These are phyloP conservation scores for Drosophila mettleri DNA, from an alignment of 2,888 invertebrate species.

Conservation along the genomic window DNA sequence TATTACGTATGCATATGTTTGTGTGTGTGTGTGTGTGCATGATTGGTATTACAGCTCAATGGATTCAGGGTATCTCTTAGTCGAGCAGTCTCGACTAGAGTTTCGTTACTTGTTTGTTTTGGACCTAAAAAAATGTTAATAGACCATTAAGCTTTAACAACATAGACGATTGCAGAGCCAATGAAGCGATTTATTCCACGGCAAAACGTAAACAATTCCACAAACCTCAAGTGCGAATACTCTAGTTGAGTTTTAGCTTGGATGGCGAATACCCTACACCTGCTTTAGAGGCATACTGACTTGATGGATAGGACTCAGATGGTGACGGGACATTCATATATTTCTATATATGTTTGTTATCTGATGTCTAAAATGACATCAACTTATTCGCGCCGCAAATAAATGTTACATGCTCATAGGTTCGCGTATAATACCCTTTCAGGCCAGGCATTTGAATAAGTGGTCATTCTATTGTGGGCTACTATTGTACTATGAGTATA, in stretches of 20 bases:
- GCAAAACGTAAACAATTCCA: background rate
- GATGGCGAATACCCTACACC: slow-evolving; percentile 5
- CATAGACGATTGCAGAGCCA: background rate
- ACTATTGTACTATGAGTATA: background rate
- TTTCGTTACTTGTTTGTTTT: background rate
- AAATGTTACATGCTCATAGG: no score
- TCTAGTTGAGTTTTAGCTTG: background rate
- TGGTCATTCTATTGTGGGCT: background rate
- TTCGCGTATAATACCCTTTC: background rate
- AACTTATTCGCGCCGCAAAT: no score
- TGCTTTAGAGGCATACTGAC: background rate
- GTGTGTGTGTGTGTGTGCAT: no score
- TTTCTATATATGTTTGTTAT: no score
- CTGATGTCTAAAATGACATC: no score
- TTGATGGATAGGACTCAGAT: background rate
- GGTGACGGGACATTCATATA: background rate
- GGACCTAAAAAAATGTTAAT: slow-evolving; percentile 15
- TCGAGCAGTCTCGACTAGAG: no score
- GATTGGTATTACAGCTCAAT: no score
- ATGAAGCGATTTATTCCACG: slow-evolving; percentile 9
- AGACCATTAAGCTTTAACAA: slow-evolving; percentile 6
- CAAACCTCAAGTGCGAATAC: background rate
- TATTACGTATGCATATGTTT: no score
- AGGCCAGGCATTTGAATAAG: background rate
- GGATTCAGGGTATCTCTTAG: no score